Conservation (phyloP, 2,888 invertebrate genomes). For the Xanthia icteritia region DNA sequence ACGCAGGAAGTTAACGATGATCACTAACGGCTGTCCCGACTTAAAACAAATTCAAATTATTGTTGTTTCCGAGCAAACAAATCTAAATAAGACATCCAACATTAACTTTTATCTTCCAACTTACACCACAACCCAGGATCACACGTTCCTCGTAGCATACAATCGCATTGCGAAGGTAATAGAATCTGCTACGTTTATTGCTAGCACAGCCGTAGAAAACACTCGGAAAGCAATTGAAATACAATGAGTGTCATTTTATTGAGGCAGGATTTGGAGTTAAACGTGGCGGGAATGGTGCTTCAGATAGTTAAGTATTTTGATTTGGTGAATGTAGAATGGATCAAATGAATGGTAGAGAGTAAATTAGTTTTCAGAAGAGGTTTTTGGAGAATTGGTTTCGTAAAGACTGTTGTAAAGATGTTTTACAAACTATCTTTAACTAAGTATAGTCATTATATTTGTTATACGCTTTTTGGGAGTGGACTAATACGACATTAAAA, state of each 20-base stretch:
- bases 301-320: conserved; percentile 28
- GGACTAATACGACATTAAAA: too few species aligned
- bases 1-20: too few species aligned
- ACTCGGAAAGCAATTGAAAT: conserved; percentile 71
- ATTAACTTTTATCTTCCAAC: background rate
- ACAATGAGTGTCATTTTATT: conserved; percentile 69
- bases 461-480: too few species aligned
- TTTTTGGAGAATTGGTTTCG: background rate
- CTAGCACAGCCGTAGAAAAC: conserved; percentile 63
- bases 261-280: conserved; percentile 51
- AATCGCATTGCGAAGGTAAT: conserved; percentile 69
- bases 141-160: conserved; percentile 48
- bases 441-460: background rate
- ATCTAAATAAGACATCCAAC: too few species aligned
- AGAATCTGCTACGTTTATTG: conserved; percentile 73
- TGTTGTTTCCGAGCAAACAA: too few species aligned
- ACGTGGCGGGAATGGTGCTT: conserved; percentile 30
- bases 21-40: too few species aligned
- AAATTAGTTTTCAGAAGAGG: conserved; percentile 2
- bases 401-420: background rate
- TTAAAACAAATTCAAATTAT: too few species aligned
- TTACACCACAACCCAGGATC: conserved; percentile 45
- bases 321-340: background rate
- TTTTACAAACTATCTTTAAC: background rate
- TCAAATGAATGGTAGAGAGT: background rate